Conservation (phyloP, 1,140 invertebrate species). For the Choristoneura fumiferana region DNA sequence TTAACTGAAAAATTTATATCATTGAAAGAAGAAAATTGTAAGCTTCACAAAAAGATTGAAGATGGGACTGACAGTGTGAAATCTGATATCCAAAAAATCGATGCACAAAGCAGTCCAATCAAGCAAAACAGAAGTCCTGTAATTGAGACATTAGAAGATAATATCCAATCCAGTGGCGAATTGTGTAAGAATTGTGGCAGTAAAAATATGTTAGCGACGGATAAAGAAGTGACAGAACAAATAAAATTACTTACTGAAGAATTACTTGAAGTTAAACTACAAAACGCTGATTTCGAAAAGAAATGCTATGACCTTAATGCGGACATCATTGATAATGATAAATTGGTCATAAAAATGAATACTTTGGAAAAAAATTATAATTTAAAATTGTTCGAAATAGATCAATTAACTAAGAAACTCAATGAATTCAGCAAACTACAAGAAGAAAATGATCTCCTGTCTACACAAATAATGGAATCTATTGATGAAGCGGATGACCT, state of each 20-base stretch:
- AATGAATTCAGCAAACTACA: constrained; percentile 46
- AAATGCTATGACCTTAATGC: constrained; percentile 50
- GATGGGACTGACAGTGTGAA: constrained; percentile 30
- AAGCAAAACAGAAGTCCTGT: constrained; percentile 20
- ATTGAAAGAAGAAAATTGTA: constrained; percentile 50
- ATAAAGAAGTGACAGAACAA: constrained; percentile 30
- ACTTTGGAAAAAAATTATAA: constrained; percentile 49
- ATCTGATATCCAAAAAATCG: constrained; percentile 14
- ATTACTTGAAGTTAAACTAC: constrained; percentile 35
- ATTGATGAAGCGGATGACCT: constrained; percentile 57
- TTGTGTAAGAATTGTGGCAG: constrained; percentile 26
- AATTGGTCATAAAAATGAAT: constrained; percentile 42
- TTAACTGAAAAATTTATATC: neutral
- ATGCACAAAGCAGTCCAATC: constrained; percentile 39
- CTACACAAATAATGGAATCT: constrained; percentile 62
- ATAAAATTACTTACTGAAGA: constrained; percentile 34
- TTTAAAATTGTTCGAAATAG: constrained; percentile 40
- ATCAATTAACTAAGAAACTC: constrained; percentile 38
- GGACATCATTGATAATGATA: constrained; percentile 46
- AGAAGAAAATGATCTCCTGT: constrained; percentile 63
- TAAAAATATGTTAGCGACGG: constrained; percentile 24
- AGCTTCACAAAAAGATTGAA: constrained; percentile 41
- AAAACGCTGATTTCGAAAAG: constrained; percentile 44
- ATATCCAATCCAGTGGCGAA: constrained; percentile 22
- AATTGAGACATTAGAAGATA: constrained; percentile 17